These are phyloP conservation scores for Erannis defoliaria DNA, from an alignment of 2,888 invertebrate genomes.

Conservation along the genomic window DNA sequence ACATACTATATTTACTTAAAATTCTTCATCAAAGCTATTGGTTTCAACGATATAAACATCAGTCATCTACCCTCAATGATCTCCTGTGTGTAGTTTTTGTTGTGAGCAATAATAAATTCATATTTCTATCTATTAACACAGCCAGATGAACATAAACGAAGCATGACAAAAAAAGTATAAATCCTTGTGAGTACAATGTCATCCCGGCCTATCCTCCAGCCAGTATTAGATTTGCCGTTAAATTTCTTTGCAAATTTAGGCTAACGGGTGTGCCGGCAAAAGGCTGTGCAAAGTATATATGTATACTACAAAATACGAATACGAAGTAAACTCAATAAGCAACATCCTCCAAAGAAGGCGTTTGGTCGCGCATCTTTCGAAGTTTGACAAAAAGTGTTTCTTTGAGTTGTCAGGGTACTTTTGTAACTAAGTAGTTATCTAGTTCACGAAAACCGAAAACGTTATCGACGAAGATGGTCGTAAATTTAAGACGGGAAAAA, in stretches of 20 bases:
- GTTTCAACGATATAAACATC: too few relatives aligned
- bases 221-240: conserved; percentile 68
- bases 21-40: too few relatives aligned
- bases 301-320: conserved; percentile 52
- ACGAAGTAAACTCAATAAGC: conserved; percentile 54
- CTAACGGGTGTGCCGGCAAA: conserved; percentile 50
- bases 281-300: conserved; percentile 48
- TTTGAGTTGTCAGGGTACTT: not conserved
- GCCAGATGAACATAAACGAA: not conserved
- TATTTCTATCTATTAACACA: too few relatives aligned
- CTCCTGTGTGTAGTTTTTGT: too few relatives aligned
- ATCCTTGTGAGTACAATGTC: conserved; percentile 54
- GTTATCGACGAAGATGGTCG: too few relatives aligned
- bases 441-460: not conserved
- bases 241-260: conserved; percentile 60
- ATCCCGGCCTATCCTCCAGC: conserved; percentile 56
- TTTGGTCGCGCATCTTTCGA: conserved; percentile 42
- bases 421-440: not conserved
- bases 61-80: too few relatives aligned
- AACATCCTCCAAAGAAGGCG: conserved; percentile 46
- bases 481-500: conserved; percentile 34
- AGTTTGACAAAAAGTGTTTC: conserved; percentile 22
- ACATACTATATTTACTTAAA: too few relatives aligned
- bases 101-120: too few relatives aligned
- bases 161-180: conserved; percentile 38